phyloP scores from a whole-genome alignment of 2,113 vertebrate genomes.

The Mormyrus iriodes region DNA sequence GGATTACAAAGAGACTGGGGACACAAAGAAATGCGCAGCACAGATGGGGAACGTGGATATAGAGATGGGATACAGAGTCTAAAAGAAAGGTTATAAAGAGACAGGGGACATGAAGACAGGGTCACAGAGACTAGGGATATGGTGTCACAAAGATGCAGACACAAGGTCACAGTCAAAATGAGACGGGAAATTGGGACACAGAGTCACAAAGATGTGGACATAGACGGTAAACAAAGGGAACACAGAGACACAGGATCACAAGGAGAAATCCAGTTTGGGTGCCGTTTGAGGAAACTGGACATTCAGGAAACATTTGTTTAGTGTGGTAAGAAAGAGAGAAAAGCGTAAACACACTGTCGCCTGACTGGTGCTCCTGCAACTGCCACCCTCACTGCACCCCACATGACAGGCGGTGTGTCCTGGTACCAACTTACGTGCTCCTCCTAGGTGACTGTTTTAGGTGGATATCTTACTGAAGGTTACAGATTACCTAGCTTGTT shows the following conservation, averaged over 20 bases:
- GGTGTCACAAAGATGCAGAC: background rate
- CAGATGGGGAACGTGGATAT: background rate
- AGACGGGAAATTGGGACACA: background rate
- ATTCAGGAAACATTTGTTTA: background rate
- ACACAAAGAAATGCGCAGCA: no score
- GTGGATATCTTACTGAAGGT: background rate
- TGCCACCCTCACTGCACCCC: background rate
- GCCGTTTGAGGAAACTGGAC: background rate
- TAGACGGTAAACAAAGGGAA: no score
- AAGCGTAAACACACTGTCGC: background rate
- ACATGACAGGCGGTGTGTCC: background rate
- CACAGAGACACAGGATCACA: background rate
- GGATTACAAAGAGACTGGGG: background rate
- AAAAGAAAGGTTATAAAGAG: no score
- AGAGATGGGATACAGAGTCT: background rate
- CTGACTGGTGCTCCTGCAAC: background rate
- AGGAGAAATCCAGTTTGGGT: background rate
- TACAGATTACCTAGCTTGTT: background rate
- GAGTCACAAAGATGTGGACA: background rate
- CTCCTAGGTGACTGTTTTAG: background rate
- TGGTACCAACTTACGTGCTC: background rate
- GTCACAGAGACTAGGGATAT: background rate
- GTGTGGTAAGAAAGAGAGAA: background rate
- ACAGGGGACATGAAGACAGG: no score
- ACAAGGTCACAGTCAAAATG: background rate